Evolutionary conservation across 2,888 invertebrate species (phyloP), one percentile per base, ranked within the genome.

Genomic region (Zhuqinia jingwanae): DNA sequence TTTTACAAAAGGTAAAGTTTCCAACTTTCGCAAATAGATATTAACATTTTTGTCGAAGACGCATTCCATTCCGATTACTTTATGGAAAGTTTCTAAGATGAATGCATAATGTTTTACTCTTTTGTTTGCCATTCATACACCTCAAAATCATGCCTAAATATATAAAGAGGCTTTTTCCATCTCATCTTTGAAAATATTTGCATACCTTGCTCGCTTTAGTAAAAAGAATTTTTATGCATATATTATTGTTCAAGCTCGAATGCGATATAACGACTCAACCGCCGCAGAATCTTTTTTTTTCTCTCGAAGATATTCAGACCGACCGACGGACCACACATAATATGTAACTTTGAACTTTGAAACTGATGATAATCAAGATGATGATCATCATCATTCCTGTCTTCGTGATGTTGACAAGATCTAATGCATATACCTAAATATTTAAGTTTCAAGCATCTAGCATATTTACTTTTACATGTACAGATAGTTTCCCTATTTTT

Each of bases 301-400:
- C 2, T n/a, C n/a, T n/a, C n/a, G n/a, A n/a, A 2, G 0, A 8
- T 58, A 60, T 20, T 17, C n/a, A n/a, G n/a, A 65, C 36, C n/a
- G 30, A 15, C 3, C 11, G 25, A 60, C 1, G 17, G 15, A 30
- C 30, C 60, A 60, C 60, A n/a, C n/a, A n/a, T n/a, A n/a, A 53
- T 2, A 60, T 27, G 30, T 42, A 65, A 42, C 65, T 65, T 65
- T 65, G 65, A 65, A 65, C 65, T 65, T 60, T 30, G 42, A 20
- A 65, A n/a, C n/a, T n/a, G n/a, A n/a, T n/a, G n/a, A n/a, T n/a
- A n/a, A n/a, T n/a, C n/a, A n/a, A n/a, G n/a, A n/a, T n/a, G 42
- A 20, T 17, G 65, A 65, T 65, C 63, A 30, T 63, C 30, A 30
- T n/a, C n/a, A n/a, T n/a, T n/a, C n/a, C n/a, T n/a, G n/a, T n/a